A percentile compares a stretch with the other conserved stretches of the same genome.
Evolutionary conservation across 2,113 vertebrate species (phyloP).

Genomic region (Aphelocoma coerulescens): DNA sequence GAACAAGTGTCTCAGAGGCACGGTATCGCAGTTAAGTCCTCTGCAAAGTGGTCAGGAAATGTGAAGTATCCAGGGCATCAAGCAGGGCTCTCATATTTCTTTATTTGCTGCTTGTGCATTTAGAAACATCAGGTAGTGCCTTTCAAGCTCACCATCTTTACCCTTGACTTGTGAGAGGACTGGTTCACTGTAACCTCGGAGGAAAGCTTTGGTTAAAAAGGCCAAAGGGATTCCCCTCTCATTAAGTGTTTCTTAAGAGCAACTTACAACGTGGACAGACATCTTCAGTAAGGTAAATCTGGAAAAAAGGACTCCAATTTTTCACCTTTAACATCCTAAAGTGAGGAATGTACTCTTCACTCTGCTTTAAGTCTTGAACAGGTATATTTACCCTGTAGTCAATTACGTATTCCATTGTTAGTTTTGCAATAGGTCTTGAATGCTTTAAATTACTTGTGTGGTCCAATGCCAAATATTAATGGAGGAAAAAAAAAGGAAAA

Average conservation of each 20-base stretch:
- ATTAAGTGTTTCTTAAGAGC: neutral
- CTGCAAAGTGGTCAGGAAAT: neutral
- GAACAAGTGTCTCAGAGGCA: neutral
- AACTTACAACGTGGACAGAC: neutral
- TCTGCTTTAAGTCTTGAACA: neutral
- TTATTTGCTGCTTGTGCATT: neutral
- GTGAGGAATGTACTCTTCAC: neutral
- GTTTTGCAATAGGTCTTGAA: neutral
- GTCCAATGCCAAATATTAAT: neutral
- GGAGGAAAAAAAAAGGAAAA: rapidly evolving
- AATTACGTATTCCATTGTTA: neutral
- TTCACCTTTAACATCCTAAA: neutral
- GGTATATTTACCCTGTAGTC: neutral
- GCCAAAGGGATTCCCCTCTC: neutral
- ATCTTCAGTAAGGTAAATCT: neutral
- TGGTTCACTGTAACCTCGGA: neutral
- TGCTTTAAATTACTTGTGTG: neutral
- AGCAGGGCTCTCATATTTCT: neutral
- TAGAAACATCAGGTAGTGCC: neutral
- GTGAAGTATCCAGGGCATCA: neutral
- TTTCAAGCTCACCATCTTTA: neutral
- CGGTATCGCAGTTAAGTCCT: neutral
- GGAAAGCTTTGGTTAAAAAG: neutral
- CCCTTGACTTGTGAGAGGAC: neutral
- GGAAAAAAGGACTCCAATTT: neutral